These are phyloP conservation scores for Smithornis capensis DNA, from an alignment of 2,113 vertebrate genomes.

Conservation along the genomic window DNA sequence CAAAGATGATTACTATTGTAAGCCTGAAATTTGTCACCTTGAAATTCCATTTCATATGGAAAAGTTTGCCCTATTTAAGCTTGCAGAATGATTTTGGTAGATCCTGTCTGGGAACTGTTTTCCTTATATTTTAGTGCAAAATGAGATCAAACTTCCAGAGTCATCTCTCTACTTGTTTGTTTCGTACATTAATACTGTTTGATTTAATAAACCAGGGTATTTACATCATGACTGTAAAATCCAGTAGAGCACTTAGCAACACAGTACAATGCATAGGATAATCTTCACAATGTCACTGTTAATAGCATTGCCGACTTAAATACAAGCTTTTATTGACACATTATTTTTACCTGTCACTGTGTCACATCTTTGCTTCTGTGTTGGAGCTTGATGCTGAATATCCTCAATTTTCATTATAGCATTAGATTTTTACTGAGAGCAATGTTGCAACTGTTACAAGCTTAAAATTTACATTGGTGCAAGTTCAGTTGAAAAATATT, in stretches of 20 bases:
- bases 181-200: not conserved
- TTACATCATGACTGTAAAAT: not conserved
- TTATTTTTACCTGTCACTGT: not conserved
- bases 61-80: not conserved
- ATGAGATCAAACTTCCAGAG: not conserved
- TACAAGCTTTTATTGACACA: not conserved
- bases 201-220: not conserved
- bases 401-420: not conserved
- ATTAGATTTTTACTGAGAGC: not conserved
- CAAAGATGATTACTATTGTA: not conserved
- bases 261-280: not conserved
- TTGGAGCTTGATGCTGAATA: not conserved
- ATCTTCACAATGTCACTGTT: not conserved
- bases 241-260: not conserved
- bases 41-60: not conserved
- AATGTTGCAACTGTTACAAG: not conserved
- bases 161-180: not conserved
- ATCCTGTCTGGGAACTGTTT: not conserved
- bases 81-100: not conserved
- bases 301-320: not conserved
- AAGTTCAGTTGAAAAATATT: not conserved
- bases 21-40: not conserved
- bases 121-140: not conserved
- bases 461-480: not conserved
- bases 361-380: not conserved